These are phyloP conservation scores for Aurelia sp. DNA, from an alignment of 30 jellyfish, hydroid and myxozoan genomes.

Conservation along the genomic window DNA sequence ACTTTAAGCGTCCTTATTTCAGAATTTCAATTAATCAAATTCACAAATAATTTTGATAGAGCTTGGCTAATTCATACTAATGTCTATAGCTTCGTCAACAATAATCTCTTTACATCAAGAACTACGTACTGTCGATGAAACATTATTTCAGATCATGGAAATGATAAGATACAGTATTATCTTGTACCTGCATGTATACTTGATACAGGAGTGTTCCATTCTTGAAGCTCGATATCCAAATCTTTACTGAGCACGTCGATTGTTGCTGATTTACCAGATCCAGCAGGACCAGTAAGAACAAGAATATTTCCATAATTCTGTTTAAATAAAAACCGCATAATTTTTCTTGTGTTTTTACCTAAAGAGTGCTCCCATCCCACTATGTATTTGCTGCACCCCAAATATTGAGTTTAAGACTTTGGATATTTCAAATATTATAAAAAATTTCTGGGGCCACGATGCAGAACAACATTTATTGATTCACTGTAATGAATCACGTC, in stretches of 20 bases:
- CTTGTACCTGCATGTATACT: slow-evolving; percentile 49
- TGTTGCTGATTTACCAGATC: slow-evolving; percentile 94
- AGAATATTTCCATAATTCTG: slow-evolving; percentile 71
- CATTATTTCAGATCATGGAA: too few species aligned
- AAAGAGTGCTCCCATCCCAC: neutral
- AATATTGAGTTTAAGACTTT: neutral
- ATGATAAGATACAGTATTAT: too few species aligned
- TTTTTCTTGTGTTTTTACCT: neutral
- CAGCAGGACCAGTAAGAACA: slow-evolving; percentile 94
- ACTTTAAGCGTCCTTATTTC: neutral
- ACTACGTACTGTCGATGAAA: too few species aligned
- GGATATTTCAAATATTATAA: too few species aligned
- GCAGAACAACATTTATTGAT: too few species aligned
- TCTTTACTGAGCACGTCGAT: slow-evolving; percentile 69
- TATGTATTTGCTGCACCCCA: neutral
- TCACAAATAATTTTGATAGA: neutral
- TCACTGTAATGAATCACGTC: too few species aligned
- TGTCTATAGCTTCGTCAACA: neutral
- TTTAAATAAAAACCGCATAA: neutral
- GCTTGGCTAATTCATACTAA: neutral
- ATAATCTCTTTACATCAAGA: too few species aligned
- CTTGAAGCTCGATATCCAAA: slow-evolving; percentile 66
- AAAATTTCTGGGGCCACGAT: too few species aligned
- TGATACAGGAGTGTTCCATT: slow-evolving; percentile 88
- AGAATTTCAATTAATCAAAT: neutral